phyloP scores from a whole-genome alignment of 1,140 invertebrate genomes.

The Drosophila hydei region DNA sequence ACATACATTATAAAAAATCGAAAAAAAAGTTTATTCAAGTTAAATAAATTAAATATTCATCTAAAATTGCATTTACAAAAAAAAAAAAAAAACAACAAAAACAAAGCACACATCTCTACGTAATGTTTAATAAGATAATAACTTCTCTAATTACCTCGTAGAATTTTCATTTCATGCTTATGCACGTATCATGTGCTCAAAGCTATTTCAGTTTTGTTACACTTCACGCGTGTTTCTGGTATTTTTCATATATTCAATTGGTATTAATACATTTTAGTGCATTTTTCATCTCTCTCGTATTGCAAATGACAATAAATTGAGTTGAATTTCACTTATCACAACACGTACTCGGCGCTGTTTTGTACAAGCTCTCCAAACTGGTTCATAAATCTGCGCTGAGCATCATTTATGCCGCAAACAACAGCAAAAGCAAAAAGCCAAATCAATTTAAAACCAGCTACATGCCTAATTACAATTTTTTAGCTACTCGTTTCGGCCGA shows the following conservation, averaged over 20 bases:
- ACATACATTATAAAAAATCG: no score
- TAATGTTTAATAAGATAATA: neutral
- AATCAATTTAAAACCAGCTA: conserved; percentile 45
- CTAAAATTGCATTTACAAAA: no score
- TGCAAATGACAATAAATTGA: no score
- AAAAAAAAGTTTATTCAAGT: no score
- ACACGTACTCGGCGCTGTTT: no score
- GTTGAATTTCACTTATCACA: neutral
- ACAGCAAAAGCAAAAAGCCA: conserved; percentile 38
- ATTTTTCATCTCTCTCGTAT: no score
- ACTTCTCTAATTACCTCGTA: neutral
- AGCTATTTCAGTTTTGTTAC: neutral
- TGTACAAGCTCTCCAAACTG: conserved; percentile 1
- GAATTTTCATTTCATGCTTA: neutral
- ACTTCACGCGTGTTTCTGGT: no score
- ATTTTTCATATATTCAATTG: neutral
- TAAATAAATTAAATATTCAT: no score
- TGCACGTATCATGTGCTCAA: neutral
- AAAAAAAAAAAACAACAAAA: no score
- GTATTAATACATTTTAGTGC: neutral
- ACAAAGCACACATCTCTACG: neutral
- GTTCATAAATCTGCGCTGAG: conserved; percentile 8
- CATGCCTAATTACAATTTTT: conserved; percentile 51
- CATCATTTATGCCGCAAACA: conserved; percentile 9
- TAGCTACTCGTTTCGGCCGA: conserved; percentile 18